Conservation (phyloP, 2,113 vertebrate genomes). For the Gobiocypris rarus region DNA sequence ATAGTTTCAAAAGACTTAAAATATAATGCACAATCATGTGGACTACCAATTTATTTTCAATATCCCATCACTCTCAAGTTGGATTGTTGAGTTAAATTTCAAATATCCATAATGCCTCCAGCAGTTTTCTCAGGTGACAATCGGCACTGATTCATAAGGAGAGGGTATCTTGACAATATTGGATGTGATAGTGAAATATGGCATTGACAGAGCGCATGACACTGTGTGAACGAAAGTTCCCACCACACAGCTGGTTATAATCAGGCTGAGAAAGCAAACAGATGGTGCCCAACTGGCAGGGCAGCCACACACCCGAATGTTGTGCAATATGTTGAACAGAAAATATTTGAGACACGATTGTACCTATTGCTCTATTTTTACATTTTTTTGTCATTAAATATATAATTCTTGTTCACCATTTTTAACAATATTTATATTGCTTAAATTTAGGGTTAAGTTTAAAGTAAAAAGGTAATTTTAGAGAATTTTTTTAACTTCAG, state of each 20-base stretch:
- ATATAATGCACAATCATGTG: not conserved
- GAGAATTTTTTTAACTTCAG: no score
- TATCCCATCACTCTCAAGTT: not conserved
- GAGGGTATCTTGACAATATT: conserved; percentile 37
- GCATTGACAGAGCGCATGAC: conserved; percentile 41
- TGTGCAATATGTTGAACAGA: conserved; percentile 42
- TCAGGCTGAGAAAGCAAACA: conserved; percentile 46
- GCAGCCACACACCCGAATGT: conserved; percentile 40
- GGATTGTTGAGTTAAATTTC: not conserved
- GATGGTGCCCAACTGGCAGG: conserved; percentile 55
- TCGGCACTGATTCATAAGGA: not conserved
- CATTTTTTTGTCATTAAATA: not conserved
- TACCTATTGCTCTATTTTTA: not conserved
- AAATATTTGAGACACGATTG: conserved; percentile 14
- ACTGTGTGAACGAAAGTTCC: conserved; percentile 47
- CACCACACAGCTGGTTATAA: conserved; percentile 47
- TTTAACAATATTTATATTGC: not conserved
- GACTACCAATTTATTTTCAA: not conserved
- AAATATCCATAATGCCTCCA: not conserved
- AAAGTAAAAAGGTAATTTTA: no score
- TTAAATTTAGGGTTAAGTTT: not conserved
- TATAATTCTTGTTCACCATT: not conserved
- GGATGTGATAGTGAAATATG: conserved; percentile 43
- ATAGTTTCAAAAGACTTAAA: not conserved
- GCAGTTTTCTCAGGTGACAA: conserved; percentile 4